phyloP scores from a whole-genome alignment of 2,797 vertebrate genomes.

The Anabas testudineus region DNA sequence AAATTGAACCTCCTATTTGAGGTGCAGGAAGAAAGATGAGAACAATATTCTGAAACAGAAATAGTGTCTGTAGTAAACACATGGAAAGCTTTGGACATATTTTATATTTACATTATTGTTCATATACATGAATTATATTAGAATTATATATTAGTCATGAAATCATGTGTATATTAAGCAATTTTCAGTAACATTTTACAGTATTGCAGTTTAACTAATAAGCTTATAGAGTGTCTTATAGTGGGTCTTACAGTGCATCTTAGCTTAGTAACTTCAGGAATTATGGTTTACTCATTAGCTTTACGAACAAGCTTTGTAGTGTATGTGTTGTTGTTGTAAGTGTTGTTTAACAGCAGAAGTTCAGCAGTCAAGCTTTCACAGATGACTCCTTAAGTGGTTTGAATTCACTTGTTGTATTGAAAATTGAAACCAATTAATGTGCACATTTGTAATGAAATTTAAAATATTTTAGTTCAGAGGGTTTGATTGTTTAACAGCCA shows the following conservation, averaged over 20 bases:
- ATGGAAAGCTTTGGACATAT: neutral
- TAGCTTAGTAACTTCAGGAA: neutral
- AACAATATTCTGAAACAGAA: neutral
- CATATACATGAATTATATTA: no score
- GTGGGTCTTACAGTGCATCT: neutral
- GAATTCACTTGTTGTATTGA: neutral
- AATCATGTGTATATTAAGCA: neutral
- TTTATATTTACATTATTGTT: neutral
- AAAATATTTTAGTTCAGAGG: neutral
- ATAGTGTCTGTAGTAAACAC: neutral
- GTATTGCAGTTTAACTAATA: no score
- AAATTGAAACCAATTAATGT: neutral
- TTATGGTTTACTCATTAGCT: neutral
- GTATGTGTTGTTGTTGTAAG: neutral
- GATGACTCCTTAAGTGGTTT: neutral
- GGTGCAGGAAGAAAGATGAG: conserved; percentile 2
- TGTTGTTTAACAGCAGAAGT: neutral
- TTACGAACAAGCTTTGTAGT: no score
- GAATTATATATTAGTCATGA: neutral
- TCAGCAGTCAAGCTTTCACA: neutral
- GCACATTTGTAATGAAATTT: neutral
- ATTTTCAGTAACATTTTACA: neutral
- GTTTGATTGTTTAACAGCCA: neutral
- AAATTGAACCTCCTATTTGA: conserved; percentile 7
- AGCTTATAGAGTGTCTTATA: no score